phyloP scores from a whole-genome alignment of 2,888 invertebrate genomes.

The Catocala nupta region DNA sequence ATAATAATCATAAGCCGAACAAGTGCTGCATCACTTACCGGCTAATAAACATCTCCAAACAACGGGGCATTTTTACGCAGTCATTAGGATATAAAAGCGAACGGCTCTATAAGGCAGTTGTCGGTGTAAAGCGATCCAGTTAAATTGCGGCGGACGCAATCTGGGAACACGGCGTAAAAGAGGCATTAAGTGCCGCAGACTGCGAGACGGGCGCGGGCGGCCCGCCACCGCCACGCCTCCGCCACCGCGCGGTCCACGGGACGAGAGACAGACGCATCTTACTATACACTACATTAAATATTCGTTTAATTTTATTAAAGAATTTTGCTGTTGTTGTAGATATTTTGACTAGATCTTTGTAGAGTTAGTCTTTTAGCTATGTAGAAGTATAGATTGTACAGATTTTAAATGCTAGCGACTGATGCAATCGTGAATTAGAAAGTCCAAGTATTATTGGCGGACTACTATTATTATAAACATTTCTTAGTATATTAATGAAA shows the following conservation, averaged over 20 bases:
- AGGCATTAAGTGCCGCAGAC: slow-evolving; percentile 70
- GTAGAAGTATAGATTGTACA: too few species aligned
- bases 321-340: too few species aligned
- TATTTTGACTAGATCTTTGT: too few species aligned
- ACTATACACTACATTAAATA: too few species aligned
- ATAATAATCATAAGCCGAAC: slow-evolving; percentile 10
- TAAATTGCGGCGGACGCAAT: slow-evolving; percentile 75
- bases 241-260: slow-evolving; percentile 1
- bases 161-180: slow-evolving; percentile 79
- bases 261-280: slow-evolving; percentile 1
- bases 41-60: slow-evolving; percentile 44
- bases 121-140: slow-evolving; percentile 78
- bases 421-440: too few species aligned
- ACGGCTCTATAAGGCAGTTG: slow-evolving; percentile 75
- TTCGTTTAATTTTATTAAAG: too few species aligned
- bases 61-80: slow-evolving; percentile 71
- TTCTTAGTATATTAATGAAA: too few species aligned
- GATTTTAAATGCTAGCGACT: too few species aligned
- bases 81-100: slow-evolving; percentile 78
- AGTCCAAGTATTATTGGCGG: too few species aligned
- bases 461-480: too few species aligned
- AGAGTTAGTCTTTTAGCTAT: too few species aligned
- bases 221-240: slow-evolving; percentile 5
- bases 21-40: slow-evolving; percentile 39
- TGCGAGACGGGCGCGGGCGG: slow-evolving; percentile 51